Evolutionary conservation across 2,888 invertebrate species (phyloP).

Genomic region (Aethes cnicana): DNA sequence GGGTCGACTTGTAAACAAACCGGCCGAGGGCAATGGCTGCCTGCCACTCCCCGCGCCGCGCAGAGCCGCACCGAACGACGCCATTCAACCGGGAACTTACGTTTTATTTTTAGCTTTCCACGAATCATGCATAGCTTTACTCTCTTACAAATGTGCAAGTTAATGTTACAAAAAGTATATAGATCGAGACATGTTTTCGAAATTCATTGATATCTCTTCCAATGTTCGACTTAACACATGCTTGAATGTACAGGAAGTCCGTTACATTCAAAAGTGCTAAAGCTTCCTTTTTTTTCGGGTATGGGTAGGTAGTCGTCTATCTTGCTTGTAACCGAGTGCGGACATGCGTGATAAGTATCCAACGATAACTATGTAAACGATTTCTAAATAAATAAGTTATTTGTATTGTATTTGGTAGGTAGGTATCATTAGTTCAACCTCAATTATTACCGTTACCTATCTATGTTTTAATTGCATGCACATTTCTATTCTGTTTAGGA

Average conservation of each 20-base stretch:
- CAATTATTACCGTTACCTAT: too few relatives aligned
- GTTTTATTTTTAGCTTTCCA: slow-evolving; percentile 78
- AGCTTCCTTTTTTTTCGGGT: too few relatives aligned
- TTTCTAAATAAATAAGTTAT: too few relatives aligned
- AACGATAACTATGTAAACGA: too few relatives aligned
- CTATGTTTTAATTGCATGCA: too few relatives aligned
- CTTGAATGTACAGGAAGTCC: not conserved
- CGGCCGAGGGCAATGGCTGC: slow-evolving; percentile 80
- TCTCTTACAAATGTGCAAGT: slow-evolving; percentile 35
- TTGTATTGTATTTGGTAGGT: too few relatives aligned
- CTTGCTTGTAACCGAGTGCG: too few relatives aligned
- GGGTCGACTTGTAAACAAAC: slow-evolving; percentile 77
- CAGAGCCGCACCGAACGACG: slow-evolving; percentile 60
- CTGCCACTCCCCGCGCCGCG: slow-evolving; percentile 74
- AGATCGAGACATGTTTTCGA: not conserved
- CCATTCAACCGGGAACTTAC: slow-evolving; percentile 82
- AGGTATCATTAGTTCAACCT: too few relatives aligned
- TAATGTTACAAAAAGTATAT: not conserved
- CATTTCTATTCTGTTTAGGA: too few relatives aligned
- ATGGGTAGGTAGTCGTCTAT: not conserved
- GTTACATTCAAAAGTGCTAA: slow-evolving; percentile 7
- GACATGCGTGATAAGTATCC: too few relatives aligned
- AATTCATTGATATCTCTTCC: not conserved
- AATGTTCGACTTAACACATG: not conserved
- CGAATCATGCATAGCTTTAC: slow-evolving; percentile 55